Percentiles rank a stretch among this genome's conserved stretches.
Conservation (phyloP, 2,797 vertebrate species). For the Tenualosa thibaudeaui region DNA sequence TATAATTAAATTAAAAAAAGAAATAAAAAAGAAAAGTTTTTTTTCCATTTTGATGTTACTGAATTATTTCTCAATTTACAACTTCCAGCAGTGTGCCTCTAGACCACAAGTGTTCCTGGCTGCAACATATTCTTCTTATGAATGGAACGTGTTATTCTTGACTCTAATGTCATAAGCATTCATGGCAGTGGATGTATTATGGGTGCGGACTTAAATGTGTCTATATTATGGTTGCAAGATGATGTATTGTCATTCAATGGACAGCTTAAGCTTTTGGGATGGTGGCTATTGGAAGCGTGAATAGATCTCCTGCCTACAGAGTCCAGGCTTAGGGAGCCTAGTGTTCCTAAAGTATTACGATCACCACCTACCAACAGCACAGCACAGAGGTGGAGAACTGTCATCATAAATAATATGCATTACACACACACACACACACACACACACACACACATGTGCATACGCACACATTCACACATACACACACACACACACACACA, state of each 20-base stretch:
- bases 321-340: neutral
- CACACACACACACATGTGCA: neutral
- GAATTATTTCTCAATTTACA: neutral
- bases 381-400: neutral
- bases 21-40: too few relatives aligned
- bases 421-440: neutral
- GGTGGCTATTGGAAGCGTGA: neutral
- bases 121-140: neutral
- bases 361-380: neutral
- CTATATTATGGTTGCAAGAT: neutral
- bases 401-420: constrained; percentile 6
- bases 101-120: neutral
- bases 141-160: neutral
- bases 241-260: neutral
- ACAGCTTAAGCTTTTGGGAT: neutral
- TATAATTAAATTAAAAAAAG: neutral
- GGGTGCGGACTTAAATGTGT: neutral
- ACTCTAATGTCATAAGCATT: neutral
- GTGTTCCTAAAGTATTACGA: neutral
- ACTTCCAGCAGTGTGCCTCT: neutral
- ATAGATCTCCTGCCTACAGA: neutral
- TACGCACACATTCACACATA: neutral
- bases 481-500: neutral
- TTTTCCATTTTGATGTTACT: neutral
- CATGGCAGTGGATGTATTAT: neutral